A percentile compares a stretch with the other conserved stretches of the same genome.
These are phyloP conservation scores for Intellagama lesueurii DNA, from an alignment of 2,797 vertebrate species.

Conservation along the genomic window DNA sequence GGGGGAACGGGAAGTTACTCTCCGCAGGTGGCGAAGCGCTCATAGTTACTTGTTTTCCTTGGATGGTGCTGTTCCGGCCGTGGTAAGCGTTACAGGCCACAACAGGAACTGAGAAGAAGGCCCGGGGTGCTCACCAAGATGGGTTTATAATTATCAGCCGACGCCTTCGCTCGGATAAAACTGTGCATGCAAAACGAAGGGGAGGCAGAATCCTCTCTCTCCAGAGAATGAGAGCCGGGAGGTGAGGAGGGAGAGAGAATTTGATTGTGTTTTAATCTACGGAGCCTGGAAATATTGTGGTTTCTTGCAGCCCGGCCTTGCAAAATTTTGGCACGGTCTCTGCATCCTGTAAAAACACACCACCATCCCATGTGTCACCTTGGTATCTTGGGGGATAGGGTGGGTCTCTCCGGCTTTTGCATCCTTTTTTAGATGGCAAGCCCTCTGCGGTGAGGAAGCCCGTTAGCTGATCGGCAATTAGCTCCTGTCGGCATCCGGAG, in stretches of 20 bases:
- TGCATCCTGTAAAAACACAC: background rate
- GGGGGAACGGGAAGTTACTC: background rate
- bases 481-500: background rate
- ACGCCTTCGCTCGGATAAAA: slow-evolving; percentile 19
- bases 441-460: too few relatives aligned
- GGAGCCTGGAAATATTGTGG: background rate
- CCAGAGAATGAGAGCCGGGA: background rate
- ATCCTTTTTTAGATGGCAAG: background rate
- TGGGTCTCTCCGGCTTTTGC: background rate
- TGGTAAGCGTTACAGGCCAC: background rate
- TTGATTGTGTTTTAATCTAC: slow-evolving; percentile 31
- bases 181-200: background rate
- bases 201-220: background rate
- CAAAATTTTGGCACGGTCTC: slow-evolving; percentile 2
- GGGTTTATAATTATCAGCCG: background rate
- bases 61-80: slow-evolving; percentile 9
- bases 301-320: slow-evolving; percentile 27
- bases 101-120: slow-evolving; percentile 1
- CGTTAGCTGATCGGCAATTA: background rate
- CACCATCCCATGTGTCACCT: background rate
- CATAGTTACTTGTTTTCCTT: slow-evolving; percentile 26
- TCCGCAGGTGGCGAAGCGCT: background rate
- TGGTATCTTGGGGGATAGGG: background rate
- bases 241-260: background rate
- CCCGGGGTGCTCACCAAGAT: background rate